Evolutionary conservation across 2,888 invertebrate genomes (phyloP).

Genomic region (Masnerella sp.): DNA sequence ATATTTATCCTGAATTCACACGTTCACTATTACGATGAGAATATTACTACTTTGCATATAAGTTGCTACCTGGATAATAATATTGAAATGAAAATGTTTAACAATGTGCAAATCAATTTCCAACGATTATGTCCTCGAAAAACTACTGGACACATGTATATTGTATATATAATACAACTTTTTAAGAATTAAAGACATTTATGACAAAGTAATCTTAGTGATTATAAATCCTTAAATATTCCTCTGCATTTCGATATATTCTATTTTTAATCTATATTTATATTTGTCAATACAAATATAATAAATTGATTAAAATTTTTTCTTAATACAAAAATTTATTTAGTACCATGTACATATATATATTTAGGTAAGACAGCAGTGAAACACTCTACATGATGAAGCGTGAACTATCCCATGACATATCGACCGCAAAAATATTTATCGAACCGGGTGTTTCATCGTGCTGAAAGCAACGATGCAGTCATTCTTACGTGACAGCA

Average conservation of each 20-base stretch:
- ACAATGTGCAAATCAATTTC: slow-evolving; percentile 14
- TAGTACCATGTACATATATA: too few species aligned
- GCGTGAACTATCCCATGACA: slow-evolving; percentile 61
- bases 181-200: slow-evolving; percentile 52
- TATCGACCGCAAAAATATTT: slow-evolving; percentile 48
- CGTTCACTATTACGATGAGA: too few species aligned
- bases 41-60: neutral
- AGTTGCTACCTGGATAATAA: neutral
- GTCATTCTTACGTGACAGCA: slow-evolving; percentile 15
- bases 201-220: slow-evolving; percentile 17
- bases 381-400: slow-evolving; percentile 54
- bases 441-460: slow-evolving; percentile 29
- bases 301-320: too few species aligned
- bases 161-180: slow-evolving; percentile 49
- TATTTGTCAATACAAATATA: too few species aligned
- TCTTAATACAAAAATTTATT: too few species aligned
- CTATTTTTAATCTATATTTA: too few species aligned
- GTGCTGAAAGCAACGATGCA: slow-evolving; percentile 25
- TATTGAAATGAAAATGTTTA: slow-evolving; percentile 19
- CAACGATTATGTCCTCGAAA: slow-evolving; percentile 10
- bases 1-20: too few species aligned
- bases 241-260: too few species aligned
- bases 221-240: too few species aligned
- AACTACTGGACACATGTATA: slow-evolving; percentile 21
- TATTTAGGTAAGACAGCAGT: too few species aligned